Conservation (phyloP, 2,113 vertebrate genomes). For the Nymphicus hollandicus region DNA sequence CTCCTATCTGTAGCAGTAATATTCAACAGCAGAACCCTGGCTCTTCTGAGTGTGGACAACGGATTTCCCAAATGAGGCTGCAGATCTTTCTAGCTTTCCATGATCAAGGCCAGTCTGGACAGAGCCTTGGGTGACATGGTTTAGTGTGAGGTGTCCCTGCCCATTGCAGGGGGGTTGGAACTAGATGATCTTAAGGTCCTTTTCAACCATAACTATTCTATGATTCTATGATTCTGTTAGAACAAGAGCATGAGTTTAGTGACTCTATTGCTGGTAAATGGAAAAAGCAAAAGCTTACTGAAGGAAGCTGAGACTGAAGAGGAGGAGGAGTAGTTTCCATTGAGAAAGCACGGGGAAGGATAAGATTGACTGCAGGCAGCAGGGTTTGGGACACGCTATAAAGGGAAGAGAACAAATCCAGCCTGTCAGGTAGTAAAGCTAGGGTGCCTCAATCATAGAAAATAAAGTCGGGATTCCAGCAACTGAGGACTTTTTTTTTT, state of each 20-base stretch:
- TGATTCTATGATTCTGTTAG: background rate
- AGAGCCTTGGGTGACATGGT: background rate
- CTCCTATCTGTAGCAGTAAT: background rate
- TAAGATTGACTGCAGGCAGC: background rate
- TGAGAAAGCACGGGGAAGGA: background rate
- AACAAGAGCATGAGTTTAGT: background rate
- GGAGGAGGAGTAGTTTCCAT: background rate
- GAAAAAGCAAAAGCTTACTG: background rate
- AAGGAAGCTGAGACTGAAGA: background rate
- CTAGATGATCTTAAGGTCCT: background rate
- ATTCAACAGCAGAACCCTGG: background rate
- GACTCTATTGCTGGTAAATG: background rate
- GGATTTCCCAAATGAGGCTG: background rate
- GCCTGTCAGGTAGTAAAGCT: background rate
- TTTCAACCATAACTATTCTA: background rate
- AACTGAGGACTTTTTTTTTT: background rate
- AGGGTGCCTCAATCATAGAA: background rate
- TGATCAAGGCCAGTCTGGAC: background rate
- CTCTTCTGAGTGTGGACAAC: background rate
- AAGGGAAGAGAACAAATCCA: background rate
- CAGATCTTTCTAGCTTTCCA: background rate
- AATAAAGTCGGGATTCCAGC: background rate
- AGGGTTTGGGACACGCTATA: background rate
- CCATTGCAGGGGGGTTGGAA: background rate
- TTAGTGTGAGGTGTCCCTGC: background rate